Percentiles rank a stretch among this genome's conserved stretches.
Evolutionary conservation across 1,140 invertebrate genomes (phyloP).

Genomic region (Rhyacophila brunnea): DNA sequence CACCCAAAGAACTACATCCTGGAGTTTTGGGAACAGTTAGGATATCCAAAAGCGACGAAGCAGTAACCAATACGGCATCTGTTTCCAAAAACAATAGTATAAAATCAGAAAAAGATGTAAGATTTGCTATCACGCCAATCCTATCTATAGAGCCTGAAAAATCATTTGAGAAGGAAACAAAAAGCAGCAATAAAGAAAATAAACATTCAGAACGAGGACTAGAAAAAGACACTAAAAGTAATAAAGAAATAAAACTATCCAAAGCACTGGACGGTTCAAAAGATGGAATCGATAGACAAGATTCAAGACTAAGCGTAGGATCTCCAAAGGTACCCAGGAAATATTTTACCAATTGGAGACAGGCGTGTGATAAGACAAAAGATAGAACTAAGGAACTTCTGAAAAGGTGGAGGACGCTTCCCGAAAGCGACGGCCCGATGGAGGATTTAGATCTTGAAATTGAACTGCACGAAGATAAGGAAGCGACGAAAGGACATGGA

Average conservation of each 20-base stretch:
- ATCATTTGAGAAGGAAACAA: conserved; percentile 18
- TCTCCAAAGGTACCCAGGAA: conserved; percentile 63
- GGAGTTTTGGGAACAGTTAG: conserved; percentile 15
- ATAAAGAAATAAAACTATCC: background rate
- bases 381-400: conserved; percentile 67
- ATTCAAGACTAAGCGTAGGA: conserved; percentile 37
- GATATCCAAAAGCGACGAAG: conserved; percentile 32
- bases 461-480: conserved; percentile 38
- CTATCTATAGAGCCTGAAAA: conserved; percentile 21
- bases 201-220: conserved; percentile 8
- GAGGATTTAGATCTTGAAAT: conserved; percentile 40
- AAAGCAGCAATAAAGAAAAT: conserved; percentile 1
- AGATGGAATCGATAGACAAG: conserved; percentile 25
- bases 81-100: conserved; percentile 36
- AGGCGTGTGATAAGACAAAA: conserved; percentile 68
- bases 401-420: conserved; percentile 66
- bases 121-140: conserved; percentile 15
- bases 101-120: conserved; percentile 42
- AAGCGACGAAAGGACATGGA: conserved; percentile 45
- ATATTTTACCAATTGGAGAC: conserved; percentile 66
- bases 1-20: conserved; percentile 39
- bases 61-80: conserved; percentile 10
- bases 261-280: conserved; percentile 5
- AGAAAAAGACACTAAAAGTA: background rate
- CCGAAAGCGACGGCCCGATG: conserved; percentile 51